These are phyloP conservation scores for Delia radicum DNA, from an alignment of 1,140 invertebrate genomes.

Conservation along the genomic window DNA sequence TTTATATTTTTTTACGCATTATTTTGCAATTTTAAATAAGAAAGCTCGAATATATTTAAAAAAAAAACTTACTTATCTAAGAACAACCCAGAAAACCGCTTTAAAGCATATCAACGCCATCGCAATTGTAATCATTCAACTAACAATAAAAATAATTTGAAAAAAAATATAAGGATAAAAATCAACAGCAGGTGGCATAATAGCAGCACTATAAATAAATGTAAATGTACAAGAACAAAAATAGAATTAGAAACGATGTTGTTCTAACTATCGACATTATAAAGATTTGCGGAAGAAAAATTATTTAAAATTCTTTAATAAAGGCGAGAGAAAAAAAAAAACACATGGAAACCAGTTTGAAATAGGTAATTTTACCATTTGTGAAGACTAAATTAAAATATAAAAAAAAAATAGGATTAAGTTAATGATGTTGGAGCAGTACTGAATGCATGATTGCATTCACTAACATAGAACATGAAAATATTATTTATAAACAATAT, in stretches of 20 bases:
- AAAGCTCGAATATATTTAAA: too few relatives aligned
- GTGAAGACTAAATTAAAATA: neutral
- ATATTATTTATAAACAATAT: too few relatives aligned
- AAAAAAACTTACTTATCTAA: too few relatives aligned
- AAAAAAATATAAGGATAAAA: neutral
- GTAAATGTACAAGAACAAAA: too few relatives aligned
- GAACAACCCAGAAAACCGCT: neutral
- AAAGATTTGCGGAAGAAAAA: neutral
- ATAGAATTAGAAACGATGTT: too few relatives aligned
- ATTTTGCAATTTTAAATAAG: too few relatives aligned
- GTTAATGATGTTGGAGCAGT: neutral
- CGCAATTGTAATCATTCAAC: slow-evolving; percentile 6
- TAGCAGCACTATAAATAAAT: too few relatives aligned
- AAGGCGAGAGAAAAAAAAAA: neutral
- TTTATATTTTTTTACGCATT: too few relatives aligned
- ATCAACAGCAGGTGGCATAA: slow-evolving; percentile 17
- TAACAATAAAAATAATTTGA: neutral
- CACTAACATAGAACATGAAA: too few relatives aligned
- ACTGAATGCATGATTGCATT: too few relatives aligned
- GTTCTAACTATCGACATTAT: neutral
- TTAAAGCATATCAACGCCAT: slow-evolving; percentile 16
- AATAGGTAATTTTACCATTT: neutral
- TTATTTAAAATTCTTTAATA: slow-evolving; percentile 3
- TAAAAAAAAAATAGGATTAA: neutral
- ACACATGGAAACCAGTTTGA: neutral